Evolutionary conservation across 2,797 vertebrate species (phyloP), one percentile per base, ranked within the genome.

Genomic region (Sebastes trivittatus): DNA sequence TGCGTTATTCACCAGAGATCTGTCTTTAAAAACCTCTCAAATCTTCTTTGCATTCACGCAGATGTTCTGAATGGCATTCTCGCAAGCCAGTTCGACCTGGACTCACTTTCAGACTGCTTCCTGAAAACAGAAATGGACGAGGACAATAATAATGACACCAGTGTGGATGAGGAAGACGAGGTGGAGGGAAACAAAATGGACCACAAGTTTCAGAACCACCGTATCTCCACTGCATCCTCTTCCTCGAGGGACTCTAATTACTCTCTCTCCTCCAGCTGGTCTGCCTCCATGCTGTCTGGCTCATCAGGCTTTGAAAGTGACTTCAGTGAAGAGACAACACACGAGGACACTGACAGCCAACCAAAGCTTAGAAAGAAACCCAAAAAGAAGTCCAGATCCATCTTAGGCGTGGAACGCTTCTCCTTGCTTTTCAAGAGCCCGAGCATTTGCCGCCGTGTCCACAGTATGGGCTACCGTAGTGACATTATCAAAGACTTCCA

Each of bases 261-360:
- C 73, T 94, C 89, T 22, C 69, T 94, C 18, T 87, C 94, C 63
- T 96, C 97, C 71, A 95, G 85, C 72, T 96, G 94, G 78, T 94
- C 97, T 1, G 86, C 91, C 38, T 97, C 96, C 0, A 95, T 97
- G 0, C 96, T 96, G 5, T 98, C 97, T 0, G 90, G 93, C 78
- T 96, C 97, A 8, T 98, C 97, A 0, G 97, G 96, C 29, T 87
- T 97, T 88, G 97, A 98, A 79, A 98, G 98, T 0, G 97, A 98
- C 81, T 97, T 97, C 0, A 91, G 95, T 0, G 97, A 98, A 81
- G 97, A 98, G 85, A 94, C 87, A 0, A 94, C 70, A 1, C 88
- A 76, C 0, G 96, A 97, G 80, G 97, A 98, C 86, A 89, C 90
- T 0, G 96, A 86, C 1, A 65, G 75, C 71, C 46, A 85, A 58